These are phyloP conservation scores for Zaprionus camerounensis DNA, from an alignment of 1,140 invertebrate species.

Conservation along the genomic window DNA sequence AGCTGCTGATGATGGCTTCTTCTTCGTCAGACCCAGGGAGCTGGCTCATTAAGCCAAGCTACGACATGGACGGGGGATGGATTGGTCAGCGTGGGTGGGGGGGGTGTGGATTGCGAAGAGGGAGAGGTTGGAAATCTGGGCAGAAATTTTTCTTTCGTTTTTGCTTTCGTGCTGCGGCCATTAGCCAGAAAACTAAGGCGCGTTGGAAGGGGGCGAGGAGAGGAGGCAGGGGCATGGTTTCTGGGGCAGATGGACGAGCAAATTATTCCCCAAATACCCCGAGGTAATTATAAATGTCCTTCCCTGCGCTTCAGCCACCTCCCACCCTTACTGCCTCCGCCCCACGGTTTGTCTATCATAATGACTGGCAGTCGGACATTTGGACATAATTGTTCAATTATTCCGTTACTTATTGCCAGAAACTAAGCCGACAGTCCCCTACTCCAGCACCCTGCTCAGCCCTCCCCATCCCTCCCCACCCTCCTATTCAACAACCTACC, in stretches of 20 bases:
- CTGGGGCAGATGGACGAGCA: slow-evolving; percentile 60
- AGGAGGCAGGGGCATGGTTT: not conserved
- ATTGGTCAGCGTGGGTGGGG: slow-evolving; percentile 64
- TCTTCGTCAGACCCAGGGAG: slow-evolving; percentile 29
- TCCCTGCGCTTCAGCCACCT: slow-evolving; percentile 45
- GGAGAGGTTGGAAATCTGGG: slow-evolving; percentile 48
- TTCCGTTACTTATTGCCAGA: slow-evolving; percentile 76
- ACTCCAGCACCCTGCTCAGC: too few relatives aligned
- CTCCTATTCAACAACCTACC: too few relatives aligned
- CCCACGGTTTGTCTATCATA: slow-evolving; percentile 80
- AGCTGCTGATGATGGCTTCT: slow-evolving; percentile 80
- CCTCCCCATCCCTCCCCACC: too few relatives aligned
- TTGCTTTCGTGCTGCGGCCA: slow-evolving; percentile 43
- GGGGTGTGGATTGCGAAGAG: not conserved
- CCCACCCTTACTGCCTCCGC: slow-evolving; percentile 43
- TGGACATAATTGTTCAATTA: slow-evolving; percentile 84
- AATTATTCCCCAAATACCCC: slow-evolving; percentile 82
- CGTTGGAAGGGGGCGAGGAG: too few relatives aligned
- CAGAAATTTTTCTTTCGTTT: slow-evolving; percentile 32
- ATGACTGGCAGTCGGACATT: slow-evolving; percentile 83
- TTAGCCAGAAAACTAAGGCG: slow-evolving; percentile 46
- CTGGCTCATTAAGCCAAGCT: slow-evolving; percentile 72
- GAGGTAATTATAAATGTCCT: slow-evolving; percentile 84
- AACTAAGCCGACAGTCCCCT: slow-evolving; percentile 7
- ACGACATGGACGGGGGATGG: slow-evolving; percentile 7